These are phyloP conservation scores for Vicugna pacos DNA, from an alignment of 2,113 vertebrate genomes.

Conservation along the genomic window DNA sequence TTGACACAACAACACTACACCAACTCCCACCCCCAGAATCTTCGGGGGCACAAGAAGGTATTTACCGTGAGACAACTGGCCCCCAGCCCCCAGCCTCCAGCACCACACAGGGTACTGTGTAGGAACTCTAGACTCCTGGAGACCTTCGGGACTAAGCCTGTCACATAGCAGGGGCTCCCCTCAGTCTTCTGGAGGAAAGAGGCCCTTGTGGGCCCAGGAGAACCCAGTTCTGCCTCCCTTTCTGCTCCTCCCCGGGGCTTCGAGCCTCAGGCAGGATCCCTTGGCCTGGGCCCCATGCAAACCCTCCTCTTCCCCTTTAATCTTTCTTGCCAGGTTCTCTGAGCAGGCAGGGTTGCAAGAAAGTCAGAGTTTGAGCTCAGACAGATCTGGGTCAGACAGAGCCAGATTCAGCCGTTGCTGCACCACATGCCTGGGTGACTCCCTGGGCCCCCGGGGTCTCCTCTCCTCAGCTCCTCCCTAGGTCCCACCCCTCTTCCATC, in stretches of 20 bases:
- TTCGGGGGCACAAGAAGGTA: neutral
- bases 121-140: neutral
- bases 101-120: fast-evolving
- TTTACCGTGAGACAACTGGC: neutral
- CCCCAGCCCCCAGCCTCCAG: neutral
- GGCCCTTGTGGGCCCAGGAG: neutral
- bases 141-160: neutral
- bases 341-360: neutral
- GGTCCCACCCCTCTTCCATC: neutral
- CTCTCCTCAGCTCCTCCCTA: neutral
- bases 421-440: neutral
- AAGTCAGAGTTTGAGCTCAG: neutral
- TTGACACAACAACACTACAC: too few relatives aligned
- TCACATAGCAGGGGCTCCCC: neutral
- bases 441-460: neutral
- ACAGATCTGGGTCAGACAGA: neutral
- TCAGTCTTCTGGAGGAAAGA: neutral
- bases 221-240: neutral
- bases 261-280: neutral
- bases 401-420: neutral
- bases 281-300: too few relatives aligned
- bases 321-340: neutral
- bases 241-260: neutral
- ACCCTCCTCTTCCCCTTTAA: too few relatives aligned
- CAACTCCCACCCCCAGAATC: neutral